Evolutionary conservation across 2,113 vertebrate species (phyloP), one percentile per base, ranked within the genome.

Genomic region (Hyperopisus bebe): DNA sequence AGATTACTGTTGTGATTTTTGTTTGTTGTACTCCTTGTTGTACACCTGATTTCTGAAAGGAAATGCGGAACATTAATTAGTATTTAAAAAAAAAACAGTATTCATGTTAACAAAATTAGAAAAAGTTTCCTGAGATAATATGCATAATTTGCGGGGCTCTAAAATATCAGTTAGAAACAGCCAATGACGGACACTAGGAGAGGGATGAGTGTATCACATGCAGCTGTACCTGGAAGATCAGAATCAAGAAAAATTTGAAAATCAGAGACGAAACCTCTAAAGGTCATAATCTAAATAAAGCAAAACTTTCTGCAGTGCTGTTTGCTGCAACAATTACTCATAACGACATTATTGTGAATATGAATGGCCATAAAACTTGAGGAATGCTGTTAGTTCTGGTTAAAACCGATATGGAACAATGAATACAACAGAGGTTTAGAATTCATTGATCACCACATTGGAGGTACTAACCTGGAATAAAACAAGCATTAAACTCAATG

Each of bases 401-500:
- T 92, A 92, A 91, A 88, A 86, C 86, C 39, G 53, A 90, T 50
- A 92, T 66, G 58, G 90, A 84, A 88, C 47, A 87, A 92, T 92
- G 19, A 91, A 93, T 90, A 93, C 86, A 92, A 91, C 91, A 92
- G 93, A 90, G 90, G 90, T 90, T 92, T 91, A 89, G 88, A 92
- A 91, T 88, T 93, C 92, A 90, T 92, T 92, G 88, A 92, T 92
- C 31, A 51, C 92, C 91, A 91, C 91, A 92, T 91, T 94, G 86
- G 91, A 91, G 90, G 89, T 93, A 92, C 91, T 93, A 94, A 94
- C 90, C 92, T 90, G 53, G 90, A 89, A 92, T 88, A 93, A 95
- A 95, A 94, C 91, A 94, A 94, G 89, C 93, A 91, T 95, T 94
- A 94, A 95, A 94, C 92, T 89, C 93, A 95, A 95, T 94, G 95